phyloP scores from a whole-genome alignment of 2,797 vertebrate genomes.

The Lagorchestes hirsutus region DNA sequence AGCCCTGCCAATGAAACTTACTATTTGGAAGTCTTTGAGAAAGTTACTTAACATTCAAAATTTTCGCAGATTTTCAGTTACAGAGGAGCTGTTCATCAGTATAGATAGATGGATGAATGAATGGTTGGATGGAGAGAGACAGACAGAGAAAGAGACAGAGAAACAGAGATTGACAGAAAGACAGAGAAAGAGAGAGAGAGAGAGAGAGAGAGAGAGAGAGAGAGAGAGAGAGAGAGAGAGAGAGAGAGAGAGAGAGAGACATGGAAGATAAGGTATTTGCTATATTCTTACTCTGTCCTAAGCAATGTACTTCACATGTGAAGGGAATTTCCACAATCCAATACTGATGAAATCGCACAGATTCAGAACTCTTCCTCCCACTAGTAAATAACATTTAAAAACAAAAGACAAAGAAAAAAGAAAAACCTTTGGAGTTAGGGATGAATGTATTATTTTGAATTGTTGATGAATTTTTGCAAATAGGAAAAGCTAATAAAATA shows the following conservation, averaged over 20 bases:
- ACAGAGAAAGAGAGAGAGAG: neutral
- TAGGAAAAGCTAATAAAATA: neutral
- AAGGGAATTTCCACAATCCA: neutral
- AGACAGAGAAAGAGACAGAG: no score
- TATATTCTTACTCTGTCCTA: neutral
- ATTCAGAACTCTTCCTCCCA: no score
- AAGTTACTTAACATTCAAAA: neutral
- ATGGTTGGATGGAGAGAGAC: neutral
- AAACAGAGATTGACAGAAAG: no score
- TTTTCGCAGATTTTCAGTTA: neutral
- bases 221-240: no score
- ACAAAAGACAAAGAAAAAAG: neutral
- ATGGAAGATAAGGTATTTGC: neutral
- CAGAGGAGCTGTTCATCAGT: neutral
- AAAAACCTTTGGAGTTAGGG: neutral
- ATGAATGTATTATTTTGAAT: slow-evolving; percentile 18
- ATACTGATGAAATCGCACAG: no score
- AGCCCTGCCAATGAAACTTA: neutral
- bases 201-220: no score
- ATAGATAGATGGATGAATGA: no score
- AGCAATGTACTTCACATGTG: neutral
- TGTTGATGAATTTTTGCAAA: slow-evolving; percentile 15
- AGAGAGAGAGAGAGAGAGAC: neutral
- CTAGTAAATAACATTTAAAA: neutral
- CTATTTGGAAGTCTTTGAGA: neutral